Evolutionary conservation across 2,113 vertebrate genomes (phyloP).

Genomic region (Candoia aspera): DNA sequence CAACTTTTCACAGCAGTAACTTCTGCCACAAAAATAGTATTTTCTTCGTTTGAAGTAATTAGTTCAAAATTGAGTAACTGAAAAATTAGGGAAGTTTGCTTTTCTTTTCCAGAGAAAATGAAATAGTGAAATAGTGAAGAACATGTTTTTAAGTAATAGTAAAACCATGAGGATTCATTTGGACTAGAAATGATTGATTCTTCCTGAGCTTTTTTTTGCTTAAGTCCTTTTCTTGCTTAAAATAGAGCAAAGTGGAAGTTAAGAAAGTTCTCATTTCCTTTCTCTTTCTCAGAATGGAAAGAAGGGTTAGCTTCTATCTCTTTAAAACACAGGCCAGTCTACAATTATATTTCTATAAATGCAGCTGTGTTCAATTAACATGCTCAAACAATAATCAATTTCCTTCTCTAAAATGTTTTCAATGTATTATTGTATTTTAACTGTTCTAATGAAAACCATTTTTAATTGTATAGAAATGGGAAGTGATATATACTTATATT

Average conservation of each 20-base stretch:
- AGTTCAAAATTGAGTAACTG: neutral
- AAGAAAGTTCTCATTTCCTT: neutral
- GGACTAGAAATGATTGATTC: neutral
- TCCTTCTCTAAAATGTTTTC: conserved; percentile 39
- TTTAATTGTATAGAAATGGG: neutral
- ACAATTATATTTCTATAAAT: conserved; percentile 31
- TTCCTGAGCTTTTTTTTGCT: neutral
- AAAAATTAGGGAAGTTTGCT: neutral
- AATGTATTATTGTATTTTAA: neutral
- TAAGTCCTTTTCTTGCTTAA: neutral
- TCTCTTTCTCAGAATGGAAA: neutral
- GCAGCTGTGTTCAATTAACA: neutral
- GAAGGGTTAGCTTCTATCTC: neutral
- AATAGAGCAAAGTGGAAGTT: neutral
- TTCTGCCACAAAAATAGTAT: neutral
- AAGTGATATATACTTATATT: neutral
- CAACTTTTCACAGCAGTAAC: neutral
- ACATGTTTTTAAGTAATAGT: neutral
- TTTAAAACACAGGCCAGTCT: neutral
- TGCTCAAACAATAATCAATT: conserved; percentile 49
- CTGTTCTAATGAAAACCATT: neutral
- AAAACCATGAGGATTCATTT: neutral
- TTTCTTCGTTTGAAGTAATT: neutral
- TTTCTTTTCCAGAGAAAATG: neutral
- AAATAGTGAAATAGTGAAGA: neutral